Conservation (phyloP, 2,113 vertebrate species). For the Zosterops japonicus region DNA sequence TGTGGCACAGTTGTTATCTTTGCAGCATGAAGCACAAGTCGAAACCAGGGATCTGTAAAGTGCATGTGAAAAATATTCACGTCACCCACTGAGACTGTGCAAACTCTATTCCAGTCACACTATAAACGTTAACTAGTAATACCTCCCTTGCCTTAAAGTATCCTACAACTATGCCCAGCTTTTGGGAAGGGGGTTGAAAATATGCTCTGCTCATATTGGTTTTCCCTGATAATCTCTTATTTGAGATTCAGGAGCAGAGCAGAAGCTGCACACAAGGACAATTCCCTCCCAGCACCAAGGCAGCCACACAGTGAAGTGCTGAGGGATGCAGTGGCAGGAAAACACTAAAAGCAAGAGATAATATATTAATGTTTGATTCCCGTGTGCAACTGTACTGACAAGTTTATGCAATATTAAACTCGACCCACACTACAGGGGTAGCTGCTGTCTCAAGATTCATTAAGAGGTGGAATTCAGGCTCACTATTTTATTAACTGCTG, state of each 20-base stretch:
- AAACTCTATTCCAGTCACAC: neutral
- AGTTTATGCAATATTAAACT: neutral
- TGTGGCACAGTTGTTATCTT: neutral
- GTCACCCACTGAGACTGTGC: neutral
- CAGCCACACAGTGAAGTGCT: neutral
- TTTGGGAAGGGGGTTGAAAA: neutral
- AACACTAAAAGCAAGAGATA: neutral
- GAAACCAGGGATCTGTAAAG: neutral
- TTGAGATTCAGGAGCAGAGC: neutral
- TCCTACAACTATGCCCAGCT: neutral
- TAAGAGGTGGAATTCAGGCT: neutral
- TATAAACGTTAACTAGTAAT: neutral
- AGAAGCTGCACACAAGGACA: neutral
- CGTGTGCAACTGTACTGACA: neutral
- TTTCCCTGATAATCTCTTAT: neutral
- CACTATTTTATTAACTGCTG: neutral
- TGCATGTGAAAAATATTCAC: neutral
- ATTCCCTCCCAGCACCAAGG: neutral
- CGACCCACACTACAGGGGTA: neutral
- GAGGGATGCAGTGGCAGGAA: accelerated
- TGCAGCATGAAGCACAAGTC: neutral
- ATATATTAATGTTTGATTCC: neutral
- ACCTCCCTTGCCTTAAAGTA: neutral
- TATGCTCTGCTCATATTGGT: neutral
- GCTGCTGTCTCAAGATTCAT: neutral